phyloP scores from a whole-genome alignment of 1,140 invertebrate species.

The Ericerus pela region DNA sequence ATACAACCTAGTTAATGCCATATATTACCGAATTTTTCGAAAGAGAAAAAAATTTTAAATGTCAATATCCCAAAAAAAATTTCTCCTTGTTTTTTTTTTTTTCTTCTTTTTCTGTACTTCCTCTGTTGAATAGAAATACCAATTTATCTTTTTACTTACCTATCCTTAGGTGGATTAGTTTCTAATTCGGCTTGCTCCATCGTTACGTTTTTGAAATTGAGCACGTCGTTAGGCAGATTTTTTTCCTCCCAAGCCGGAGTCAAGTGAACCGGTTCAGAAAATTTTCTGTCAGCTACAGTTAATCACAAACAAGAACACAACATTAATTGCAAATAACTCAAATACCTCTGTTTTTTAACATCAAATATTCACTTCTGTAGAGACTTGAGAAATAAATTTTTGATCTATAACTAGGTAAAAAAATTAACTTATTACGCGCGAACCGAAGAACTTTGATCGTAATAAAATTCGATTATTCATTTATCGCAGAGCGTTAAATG shows the following conservation, averaged over 20 bases:
- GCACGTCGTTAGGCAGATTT: constrained; percentile 64
- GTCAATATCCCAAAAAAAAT: too few species aligned
- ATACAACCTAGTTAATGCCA: too few species aligned
- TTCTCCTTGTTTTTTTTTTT: too few species aligned
- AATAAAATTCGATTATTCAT: too few species aligned
- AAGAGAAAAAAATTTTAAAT: too few species aligned
- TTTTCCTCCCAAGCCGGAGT: constrained; percentile 75
- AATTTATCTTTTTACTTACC: constrained; percentile 27
- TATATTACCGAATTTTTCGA: too few species aligned
- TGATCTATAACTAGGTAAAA: background rate
- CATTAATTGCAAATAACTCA: background rate
- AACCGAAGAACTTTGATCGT: background rate
- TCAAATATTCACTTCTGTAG: too few species aligned
- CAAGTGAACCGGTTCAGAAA: constrained; percentile 47
- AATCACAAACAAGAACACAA: background rate
- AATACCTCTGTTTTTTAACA: too few species aligned
- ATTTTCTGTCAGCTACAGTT: background rate
- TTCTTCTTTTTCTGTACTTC: too few species aligned
- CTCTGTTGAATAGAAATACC: too few species aligned
- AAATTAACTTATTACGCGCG: background rate
- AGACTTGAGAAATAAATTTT: too few species aligned
- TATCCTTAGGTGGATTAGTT: constrained; percentile 60
- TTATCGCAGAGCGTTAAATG: too few species aligned
- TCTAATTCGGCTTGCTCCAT: constrained; percentile 55
- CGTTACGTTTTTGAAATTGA: constrained; percentile 63